Percentiles rank a stretch among this genome's conserved stretches.
phyloP scores from a whole-genome alignment of 2,797 vertebrate genomes.

The Hyperoplus lanceolatus region DNA sequence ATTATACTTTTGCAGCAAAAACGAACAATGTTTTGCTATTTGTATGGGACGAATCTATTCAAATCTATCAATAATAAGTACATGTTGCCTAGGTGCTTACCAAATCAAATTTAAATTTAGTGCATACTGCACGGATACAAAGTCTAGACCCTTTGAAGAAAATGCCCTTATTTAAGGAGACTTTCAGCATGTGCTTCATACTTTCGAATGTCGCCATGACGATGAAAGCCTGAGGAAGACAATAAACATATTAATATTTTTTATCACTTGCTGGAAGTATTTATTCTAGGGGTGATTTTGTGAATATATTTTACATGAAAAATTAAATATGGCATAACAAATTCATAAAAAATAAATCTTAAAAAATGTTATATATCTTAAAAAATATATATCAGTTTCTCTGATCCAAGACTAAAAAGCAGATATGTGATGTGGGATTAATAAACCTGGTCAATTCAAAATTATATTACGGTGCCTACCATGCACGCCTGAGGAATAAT shows the following conservation, averaged over 20 bases:
- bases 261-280: background rate
- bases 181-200: accelerated
- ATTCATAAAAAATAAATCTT: too few relatives aligned
- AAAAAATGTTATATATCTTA: too few relatives aligned
- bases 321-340: background rate
- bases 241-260: background rate
- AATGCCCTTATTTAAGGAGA: accelerated
- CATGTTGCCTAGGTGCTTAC: slow-evolving; percentile 15
- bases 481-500: slow-evolving; percentile 44
- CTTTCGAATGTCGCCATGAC: accelerated
- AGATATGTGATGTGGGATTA: background rate
- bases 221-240: slow-evolving; percentile 56
- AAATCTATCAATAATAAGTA: background rate
- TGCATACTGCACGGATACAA: accelerated
- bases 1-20: background rate
- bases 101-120: background rate
- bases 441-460: background rate
- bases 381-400: background rate
- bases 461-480: slow-evolving; percentile 38
- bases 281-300: background rate
- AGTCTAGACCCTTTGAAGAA: background rate
- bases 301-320: background rate
- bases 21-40: too few relatives aligned
- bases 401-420: background rate
- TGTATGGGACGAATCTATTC: background rate